A percentile compares a stretch with the other conserved stretches of the same genome.
These are phyloP conservation scores for Agapostemon virescens DNA, from an alignment of 2,888 invertebrate species.

Conservation along the genomic window DNA sequence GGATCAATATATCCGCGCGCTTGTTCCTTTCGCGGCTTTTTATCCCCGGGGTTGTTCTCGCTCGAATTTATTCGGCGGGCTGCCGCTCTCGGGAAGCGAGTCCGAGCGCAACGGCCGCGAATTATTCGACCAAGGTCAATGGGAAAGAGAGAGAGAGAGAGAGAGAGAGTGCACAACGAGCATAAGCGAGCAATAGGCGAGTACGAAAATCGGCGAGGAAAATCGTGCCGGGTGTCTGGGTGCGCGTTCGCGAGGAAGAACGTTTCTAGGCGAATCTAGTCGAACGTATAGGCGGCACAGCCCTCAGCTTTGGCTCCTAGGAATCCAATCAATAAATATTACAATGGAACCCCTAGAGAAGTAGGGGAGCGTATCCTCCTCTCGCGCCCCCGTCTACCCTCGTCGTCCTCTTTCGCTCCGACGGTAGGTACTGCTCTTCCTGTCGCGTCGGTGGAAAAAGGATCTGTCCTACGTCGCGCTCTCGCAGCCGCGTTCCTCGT, in stretches of 20 bases:
- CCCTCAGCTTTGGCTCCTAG: constrained; percentile 74
- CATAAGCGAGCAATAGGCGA: constrained; percentile 2
- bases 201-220: constrained; percentile 22
- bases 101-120: constrained; percentile 36
- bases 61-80: background rate
- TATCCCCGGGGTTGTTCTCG: background rate
- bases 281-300: constrained; percentile 68
- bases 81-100: background rate
- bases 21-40: background rate
- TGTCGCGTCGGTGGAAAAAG: constrained; percentile 67
- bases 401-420: constrained; percentile 32
- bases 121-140: constrained; percentile 59
- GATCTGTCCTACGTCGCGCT: constrained; percentile 68
- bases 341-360: constrained; percentile 79
- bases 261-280: constrained; percentile 64
- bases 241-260: constrained; percentile 13
- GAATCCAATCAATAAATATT: constrained; percentile 81
- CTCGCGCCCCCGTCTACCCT: constrained; percentile 38
- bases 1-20: constrained; percentile 25
- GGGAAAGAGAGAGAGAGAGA: constrained; percentile 34
- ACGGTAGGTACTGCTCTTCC: constrained; percentile 57
- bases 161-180: constrained; percentile 7
- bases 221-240: background rate
- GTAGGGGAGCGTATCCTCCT: constrained; percentile 73
- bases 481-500: constrained; percentile 66